Conservation (phyloP, 2,888 invertebrate species). For the Andrena dorsata region DNA sequence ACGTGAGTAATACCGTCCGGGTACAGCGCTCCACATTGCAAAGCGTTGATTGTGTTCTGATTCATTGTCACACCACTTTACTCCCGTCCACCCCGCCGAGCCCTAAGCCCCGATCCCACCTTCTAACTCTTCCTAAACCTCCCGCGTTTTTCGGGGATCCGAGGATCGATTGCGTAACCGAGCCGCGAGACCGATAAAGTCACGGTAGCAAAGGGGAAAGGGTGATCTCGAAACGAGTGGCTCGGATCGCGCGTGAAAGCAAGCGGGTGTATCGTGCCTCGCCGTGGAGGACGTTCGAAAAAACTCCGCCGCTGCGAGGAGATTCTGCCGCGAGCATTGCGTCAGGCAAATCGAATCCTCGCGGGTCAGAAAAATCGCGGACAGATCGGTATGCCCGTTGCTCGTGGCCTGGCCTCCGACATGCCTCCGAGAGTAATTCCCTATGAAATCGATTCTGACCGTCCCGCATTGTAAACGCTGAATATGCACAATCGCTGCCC, state of each 20-base stretch:
- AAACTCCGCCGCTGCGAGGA: constrained; percentile 54
- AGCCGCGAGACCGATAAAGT: constrained; percentile 31
- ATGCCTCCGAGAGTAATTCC: constrained; percentile 65
- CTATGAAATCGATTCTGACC: constrained; percentile 75
- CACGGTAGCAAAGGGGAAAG: constrained; percentile 34
- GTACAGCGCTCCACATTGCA: constrained; percentile 14
- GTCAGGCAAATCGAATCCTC: constrained; percentile 71
- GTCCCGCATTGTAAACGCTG: constrained; percentile 70
- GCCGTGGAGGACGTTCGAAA: constrained; percentile 47
- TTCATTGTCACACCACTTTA: neutral
- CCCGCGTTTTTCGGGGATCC: neutral
- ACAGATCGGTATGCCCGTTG: constrained; percentile 60
- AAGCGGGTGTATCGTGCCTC: constrained; percentile 57
- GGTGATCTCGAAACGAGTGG: constrained; percentile 54
- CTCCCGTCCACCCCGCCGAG: neutral
- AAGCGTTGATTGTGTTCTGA: constrained; percentile 1
- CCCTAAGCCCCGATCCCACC: neutral
- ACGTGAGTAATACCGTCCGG: constrained; percentile 26
- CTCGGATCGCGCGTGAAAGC: constrained; percentile 65
- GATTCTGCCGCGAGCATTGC: constrained; percentile 63
- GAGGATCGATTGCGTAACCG: constrained; percentile 19
- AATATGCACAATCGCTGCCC: constrained; percentile 65
- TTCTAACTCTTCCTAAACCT: neutral
- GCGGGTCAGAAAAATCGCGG: constrained; percentile 65
- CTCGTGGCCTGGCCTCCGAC: constrained; percentile 30